These are phyloP conservation scores for Aphelinus certus DNA, from an alignment of 1,140 invertebrate genomes.

Conservation along the genomic window DNA sequence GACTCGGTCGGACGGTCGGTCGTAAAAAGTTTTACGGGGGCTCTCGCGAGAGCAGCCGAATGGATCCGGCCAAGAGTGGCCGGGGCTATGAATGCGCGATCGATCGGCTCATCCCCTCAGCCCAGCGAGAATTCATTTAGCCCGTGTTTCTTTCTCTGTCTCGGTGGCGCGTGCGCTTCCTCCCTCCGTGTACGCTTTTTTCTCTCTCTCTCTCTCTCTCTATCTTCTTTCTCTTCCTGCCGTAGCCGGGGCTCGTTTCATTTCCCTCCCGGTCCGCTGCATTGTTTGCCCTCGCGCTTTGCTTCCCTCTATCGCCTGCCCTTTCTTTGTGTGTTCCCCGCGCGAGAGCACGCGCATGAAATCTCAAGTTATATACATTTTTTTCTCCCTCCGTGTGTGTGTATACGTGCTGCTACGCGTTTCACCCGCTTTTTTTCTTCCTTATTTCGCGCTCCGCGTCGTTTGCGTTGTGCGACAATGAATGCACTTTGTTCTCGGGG, in stretches of 20 bases:
- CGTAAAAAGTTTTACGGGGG: slow-evolving; percentile 11
- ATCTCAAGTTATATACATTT: slow-evolving; percentile 32
- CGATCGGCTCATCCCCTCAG: slow-evolving; percentile 41
- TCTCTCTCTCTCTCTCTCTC: slow-evolving; percentile 22
- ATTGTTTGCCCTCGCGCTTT: slow-evolving; percentile 13
- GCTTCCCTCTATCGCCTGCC: slow-evolving; percentile 19
- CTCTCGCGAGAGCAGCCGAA: slow-evolving; percentile 14
- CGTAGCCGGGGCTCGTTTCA: neutral
- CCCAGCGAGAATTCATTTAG: slow-evolving; percentile 42
- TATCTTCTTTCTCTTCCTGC: neutral
- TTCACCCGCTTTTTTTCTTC: neutral
- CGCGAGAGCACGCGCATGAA: slow-evolving; percentile 15
- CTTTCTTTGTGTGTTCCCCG: slow-evolving; percentile 16
- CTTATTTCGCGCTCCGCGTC: neutral
- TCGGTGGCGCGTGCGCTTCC: slow-evolving; percentile 11
- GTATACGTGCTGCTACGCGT: neutral
- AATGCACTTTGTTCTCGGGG: slow-evolving; percentile 4
- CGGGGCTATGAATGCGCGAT: slow-evolving; percentile 40
- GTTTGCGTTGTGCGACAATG: neutral
- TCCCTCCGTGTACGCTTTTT: slow-evolving; percentile 17
- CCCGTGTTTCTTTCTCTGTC: slow-evolving; percentile 20
- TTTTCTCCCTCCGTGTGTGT: neutral
- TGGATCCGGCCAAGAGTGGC: slow-evolving; percentile 14
- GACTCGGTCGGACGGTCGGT: neutral
- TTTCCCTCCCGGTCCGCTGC: slow-evolving; percentile 13